Percentiles rank a stretch among this genome's conserved stretches.
Evolutionary conservation across 30 jellyfish, hydroid and myxozoan species (phyloP).

Genomic region (Phacellophora camtschatica): DNA sequence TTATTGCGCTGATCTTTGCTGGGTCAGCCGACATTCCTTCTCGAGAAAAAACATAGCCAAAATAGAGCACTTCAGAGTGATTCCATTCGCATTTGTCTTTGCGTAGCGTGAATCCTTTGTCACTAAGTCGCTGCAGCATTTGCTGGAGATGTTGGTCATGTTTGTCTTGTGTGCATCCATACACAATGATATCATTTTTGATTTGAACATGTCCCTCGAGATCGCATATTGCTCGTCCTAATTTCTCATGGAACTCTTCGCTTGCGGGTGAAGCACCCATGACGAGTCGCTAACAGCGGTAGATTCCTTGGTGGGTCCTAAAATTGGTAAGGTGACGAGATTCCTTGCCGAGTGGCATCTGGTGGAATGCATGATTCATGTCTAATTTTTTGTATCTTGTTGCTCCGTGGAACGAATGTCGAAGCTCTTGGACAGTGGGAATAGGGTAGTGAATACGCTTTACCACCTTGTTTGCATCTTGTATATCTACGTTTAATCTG

Average conservation of each 20-base stretch:
- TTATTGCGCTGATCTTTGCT: neutral
- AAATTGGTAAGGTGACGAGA: slow-evolving; percentile 8
- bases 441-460: slow-evolving; percentile 8
- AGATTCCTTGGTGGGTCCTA: neutral
- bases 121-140: neutral
- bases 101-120: slow-evolving; percentile 9
- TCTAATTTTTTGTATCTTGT: neutral
- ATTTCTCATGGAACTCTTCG: slow-evolving; percentile 16
- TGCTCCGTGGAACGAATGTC: slow-evolving; percentile 10
- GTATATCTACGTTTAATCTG: neutral
- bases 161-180: slow-evolving; percentile 14
- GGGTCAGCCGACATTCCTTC: slow-evolving; percentile 21
- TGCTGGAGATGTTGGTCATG: slow-evolving; percentile 26
- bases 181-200: neutral
- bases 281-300: slow-evolving; percentile 14
- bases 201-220: neutral
- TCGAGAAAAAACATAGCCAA: neutral
- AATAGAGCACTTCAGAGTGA: slow-evolving; percentile 11
- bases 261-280: slow-evolving; percentile 22
- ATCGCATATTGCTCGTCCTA: neutral
- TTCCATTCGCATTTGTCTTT: slow-evolving; percentile 19
- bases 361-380: slow-evolving; percentile 13
- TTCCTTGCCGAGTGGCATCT: slow-evolving; percentile 2
- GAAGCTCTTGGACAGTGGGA: slow-evolving; percentile 31
- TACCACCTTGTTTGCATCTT: slow-evolving; percentile 12